Base-by-base conservation (phyloP, 1,140 invertebrate genomes). In the Calycopis cecrops region DNA sequence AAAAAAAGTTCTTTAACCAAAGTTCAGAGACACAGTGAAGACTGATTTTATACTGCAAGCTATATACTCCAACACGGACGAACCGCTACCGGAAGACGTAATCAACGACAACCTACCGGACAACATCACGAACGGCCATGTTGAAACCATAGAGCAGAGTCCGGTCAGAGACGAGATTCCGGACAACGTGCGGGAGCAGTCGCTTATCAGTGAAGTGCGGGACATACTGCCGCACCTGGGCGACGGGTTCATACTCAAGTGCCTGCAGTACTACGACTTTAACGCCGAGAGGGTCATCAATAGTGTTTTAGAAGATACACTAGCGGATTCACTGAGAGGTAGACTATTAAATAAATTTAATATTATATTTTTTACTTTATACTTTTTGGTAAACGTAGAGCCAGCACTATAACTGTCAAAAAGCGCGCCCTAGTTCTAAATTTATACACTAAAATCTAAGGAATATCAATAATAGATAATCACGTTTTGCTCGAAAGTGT, bases 181-280 rank as follows among this genome's bases (percentile, higher is more conserved):
- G 0, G 66, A 82, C 57, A 77, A 88, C 60, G 63, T 90, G 14
- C 85, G 88, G 63, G 75, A 93, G 40, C 88, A 91, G 53, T 90
- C 89, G 7, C 80, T 92, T 17, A 91, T 95, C 18, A 88, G 88
- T 28, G 89, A 92, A 83, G 92, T 97, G 3, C 92, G 92, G 71
- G 95, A 97, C 71, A 91, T 97, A 53, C 86, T 98, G 16, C 93
- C 93, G 16, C 90, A 96, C 78, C 85, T 96, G 48, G 94, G 94
- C 1, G 93, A 93, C 70, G 94, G 90, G 1, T 91, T 91, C 70
- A 89, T 93, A 55, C 75, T 95, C 78, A 89, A 91, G 71, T 94
- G 95, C 70, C 87, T 97, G 9, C 87, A 93, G 55, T 85, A 94
- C 66, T 95, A 94, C 60, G 90, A 93, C 34, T 93, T 93, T 71